Conservation (phyloP, 2,113 vertebrate genomes). For the Mohoua ochrocephala region DNA sequence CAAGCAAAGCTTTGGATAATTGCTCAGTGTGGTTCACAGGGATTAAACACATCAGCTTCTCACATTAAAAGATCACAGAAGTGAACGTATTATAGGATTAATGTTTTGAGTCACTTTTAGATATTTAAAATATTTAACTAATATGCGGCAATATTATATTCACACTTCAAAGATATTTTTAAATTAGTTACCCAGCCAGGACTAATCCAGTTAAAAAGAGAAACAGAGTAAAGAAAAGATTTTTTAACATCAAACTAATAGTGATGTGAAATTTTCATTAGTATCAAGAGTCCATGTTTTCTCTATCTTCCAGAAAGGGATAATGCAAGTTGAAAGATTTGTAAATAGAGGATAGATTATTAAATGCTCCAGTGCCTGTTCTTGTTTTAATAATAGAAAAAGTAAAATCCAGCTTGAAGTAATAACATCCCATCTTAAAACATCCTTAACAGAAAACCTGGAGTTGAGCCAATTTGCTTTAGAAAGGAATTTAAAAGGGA, state of each 20-base stretch:
- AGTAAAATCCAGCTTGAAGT: background rate
- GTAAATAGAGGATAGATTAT: background rate
- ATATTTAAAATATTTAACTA: slow-evolving; percentile 22
- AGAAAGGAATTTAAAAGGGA: background rate
- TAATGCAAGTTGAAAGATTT: background rate
- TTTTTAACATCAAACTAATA: background rate
- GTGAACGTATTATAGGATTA: background rate
- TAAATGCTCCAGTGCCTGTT: background rate
- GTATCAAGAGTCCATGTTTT: background rate
- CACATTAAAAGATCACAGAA: slow-evolving; percentile 22
- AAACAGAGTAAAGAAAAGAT: background rate
- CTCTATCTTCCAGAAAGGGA: background rate
- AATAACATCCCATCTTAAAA: background rate
- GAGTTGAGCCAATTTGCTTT: background rate
- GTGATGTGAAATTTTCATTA: background rate
- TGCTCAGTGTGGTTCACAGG: background rate
- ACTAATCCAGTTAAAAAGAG: slow-evolving; percentile 5
- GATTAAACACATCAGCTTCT: slow-evolving; percentile 12
- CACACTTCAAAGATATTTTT: slow-evolving; percentile 37
- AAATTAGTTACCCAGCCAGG: background rate
- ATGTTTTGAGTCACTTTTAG: background rate
- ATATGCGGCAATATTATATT: background rate
- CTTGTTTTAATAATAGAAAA: slow-evolving; percentile 2
- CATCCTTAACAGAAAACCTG: slow-evolving; percentile 4
- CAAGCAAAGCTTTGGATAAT: slow-evolving; percentile 30